Percentiles rank a stretch among this genome's conserved stretches.
These are phyloP conservation scores for Nymphalis c-album DNA, from an alignment of 2,888 invertebrate species.

Conservation along the genomic window DNA sequence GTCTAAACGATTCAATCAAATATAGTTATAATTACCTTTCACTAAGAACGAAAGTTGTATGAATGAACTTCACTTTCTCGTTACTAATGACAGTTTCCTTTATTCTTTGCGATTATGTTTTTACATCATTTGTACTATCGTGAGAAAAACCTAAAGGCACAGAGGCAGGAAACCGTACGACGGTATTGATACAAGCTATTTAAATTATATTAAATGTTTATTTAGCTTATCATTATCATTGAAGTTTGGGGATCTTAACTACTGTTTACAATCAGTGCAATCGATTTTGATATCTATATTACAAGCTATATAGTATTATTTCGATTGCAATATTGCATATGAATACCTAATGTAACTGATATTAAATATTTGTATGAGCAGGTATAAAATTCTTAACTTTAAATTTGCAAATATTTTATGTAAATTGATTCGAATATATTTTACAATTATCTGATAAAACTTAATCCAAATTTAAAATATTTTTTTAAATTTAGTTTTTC, in stretches of 20 bases:
- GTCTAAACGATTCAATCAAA: slow-evolving; percentile 21
- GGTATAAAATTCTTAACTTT: background rate
- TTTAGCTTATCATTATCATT: slow-evolving; percentile 26
- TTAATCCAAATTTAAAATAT: too few relatives aligned
- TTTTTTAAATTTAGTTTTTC: too few relatives aligned
- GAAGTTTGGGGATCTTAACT: slow-evolving; percentile 7
- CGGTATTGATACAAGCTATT: background rate
- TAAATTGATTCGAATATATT: background rate
- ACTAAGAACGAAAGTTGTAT: slow-evolving; percentile 37
- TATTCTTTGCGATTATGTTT: slow-evolving; percentile 35
- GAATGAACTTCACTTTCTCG: slow-evolving; percentile 36
- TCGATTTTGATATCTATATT: background rate
- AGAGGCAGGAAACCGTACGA: slow-evolving; percentile 13
- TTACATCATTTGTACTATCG: slow-evolving; percentile 23
- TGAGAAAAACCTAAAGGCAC: slow-evolving; percentile 35
- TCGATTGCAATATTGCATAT: background rate
- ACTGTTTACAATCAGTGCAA: background rate
- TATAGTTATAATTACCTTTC: slow-evolving; percentile 33
- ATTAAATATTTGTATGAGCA: slow-evolving; percentile 1
- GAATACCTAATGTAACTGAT: too few relatives aligned
- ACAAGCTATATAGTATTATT: background rate
- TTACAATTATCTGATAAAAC: background rate
- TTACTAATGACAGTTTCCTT: slow-evolving; percentile 29
- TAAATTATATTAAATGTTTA: slow-evolving; percentile 19
- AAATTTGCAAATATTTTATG: background rate